phyloP scores from a whole-genome alignment of 2,888 invertebrate species.

The Hydraecia micacea region DNA sequence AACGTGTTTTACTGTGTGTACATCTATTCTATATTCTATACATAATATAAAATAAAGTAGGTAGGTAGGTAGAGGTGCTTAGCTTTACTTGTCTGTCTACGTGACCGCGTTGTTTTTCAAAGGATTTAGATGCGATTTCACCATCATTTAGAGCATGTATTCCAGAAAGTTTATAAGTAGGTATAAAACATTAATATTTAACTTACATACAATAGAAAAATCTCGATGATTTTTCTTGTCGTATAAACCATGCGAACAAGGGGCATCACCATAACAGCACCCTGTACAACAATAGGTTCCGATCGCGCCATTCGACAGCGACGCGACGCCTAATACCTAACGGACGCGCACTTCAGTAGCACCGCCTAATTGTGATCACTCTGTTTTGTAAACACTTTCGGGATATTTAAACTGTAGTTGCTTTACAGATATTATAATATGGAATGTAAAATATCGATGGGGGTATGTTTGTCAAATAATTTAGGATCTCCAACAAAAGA shows the following conservation, averaged over 20 bases:
- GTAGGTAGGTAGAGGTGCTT: no score
- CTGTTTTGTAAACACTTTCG: slow-evolving; percentile 19
- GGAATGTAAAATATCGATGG: no score
- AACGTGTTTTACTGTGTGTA: neutral
- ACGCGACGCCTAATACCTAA: slow-evolving; percentile 79
- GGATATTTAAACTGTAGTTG: neutral
- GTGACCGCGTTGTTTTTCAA: neutral
- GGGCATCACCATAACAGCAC: slow-evolving; percentile 42
- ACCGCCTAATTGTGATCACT: slow-evolving; percentile 43
- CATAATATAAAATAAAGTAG: neutral
- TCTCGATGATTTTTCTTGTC: neutral
- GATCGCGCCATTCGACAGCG: slow-evolving; percentile 82
- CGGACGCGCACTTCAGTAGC: slow-evolving; percentile 52
- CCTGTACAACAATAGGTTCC: slow-evolving; percentile 78
- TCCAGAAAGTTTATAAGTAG: neutral
- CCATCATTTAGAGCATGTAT: neutral
- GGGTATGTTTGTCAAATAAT: neutral
- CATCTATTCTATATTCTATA: neutral
- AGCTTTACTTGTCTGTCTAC: neutral
- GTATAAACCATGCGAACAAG: neutral
- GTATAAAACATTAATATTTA: neutral
- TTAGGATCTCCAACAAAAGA: no score
- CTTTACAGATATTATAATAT: neutral
- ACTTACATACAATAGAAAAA: neutral
- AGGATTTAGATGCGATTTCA: neutral